phyloP scores from a whole-genome alignment of 1,140 invertebrate genomes.

The Euwallacea fornicatus region DNA sequence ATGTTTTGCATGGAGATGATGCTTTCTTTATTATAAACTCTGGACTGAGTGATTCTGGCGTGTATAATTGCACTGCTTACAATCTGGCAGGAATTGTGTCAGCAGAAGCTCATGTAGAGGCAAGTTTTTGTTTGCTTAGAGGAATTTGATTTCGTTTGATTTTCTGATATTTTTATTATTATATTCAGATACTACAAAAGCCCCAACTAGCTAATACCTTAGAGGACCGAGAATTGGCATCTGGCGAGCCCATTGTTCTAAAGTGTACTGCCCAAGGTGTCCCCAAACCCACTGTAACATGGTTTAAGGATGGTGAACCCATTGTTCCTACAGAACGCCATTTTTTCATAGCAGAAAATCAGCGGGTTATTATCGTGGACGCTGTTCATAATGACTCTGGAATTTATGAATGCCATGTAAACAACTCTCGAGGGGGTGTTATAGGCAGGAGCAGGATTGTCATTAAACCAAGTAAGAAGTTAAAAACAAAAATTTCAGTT shows the following conservation, averaged over 20 bases:
- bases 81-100: conserved; percentile 85
- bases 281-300: conserved; percentile 83
- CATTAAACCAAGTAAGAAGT: conserved; percentile 59
- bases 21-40: conserved; percentile 91
- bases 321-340: conserved; percentile 70
- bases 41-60: conserved; percentile 82
- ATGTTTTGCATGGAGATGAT: conserved; percentile 89
- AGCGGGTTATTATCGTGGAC: conserved; percentile 84
- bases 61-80: conserved; percentile 91
- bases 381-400: conserved; percentile 77
- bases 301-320: conserved; percentile 82
- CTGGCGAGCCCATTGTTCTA: conserved; percentile 79
- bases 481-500: background rate
- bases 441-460: conserved; percentile 58
- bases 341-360: conserved; percentile 83
- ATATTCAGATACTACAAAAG: conserved; percentile 12
- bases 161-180: background rate
- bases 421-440: conserved; percentile 77
- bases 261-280: conserved; percentile 86
- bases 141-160: background rate
- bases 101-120: conserved; percentile 69
- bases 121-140: conserved; percentile 5
- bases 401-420: conserved; percentile 85
- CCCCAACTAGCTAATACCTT: conserved; percentile 81
- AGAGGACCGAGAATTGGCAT: conserved; percentile 77